Percentiles rank a stretch among this genome's conserved stretches.
These are phyloP conservation scores for Aegypius monachus DNA, from an alignment of 2,113 vertebrate genomes.

Conservation along the genomic window DNA sequence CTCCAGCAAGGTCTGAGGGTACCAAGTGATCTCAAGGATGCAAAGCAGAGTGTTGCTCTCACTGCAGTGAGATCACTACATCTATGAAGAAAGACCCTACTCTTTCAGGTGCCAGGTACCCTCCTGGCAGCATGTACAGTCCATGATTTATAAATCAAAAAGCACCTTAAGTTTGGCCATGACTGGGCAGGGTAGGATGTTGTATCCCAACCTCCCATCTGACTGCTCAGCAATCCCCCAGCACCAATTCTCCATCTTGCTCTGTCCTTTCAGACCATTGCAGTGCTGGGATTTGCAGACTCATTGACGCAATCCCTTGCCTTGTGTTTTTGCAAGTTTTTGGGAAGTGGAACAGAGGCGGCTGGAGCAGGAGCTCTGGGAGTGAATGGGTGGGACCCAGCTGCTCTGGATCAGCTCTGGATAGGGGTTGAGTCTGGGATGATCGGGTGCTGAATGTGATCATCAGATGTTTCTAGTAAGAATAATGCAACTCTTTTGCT, in stretches of 20 bases:
- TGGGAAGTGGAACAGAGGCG: neutral
- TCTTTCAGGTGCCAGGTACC: neutral
- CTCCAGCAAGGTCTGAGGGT: neutral
- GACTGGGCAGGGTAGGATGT: neutral
- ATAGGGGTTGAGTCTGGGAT: neutral
- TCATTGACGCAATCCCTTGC: neutral
- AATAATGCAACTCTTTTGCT: neutral
- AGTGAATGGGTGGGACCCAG: neutral
- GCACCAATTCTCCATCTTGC: neutral
- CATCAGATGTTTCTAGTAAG: neutral
- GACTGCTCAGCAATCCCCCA: neutral
- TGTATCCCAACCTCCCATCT: neutral
- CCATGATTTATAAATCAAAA: neutral
- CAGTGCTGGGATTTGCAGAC: neutral
- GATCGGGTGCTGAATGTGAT: neutral
- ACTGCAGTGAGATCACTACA: neutral
- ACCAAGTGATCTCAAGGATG: neutral
- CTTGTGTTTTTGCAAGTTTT: neutral
- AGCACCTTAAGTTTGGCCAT: neutral
- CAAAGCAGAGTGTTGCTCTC: neutral
- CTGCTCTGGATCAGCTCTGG: neutral
- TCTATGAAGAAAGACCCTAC: neutral
- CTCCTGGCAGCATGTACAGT: neutral
- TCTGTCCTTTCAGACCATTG: neutral
- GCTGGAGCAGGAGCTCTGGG: neutral